Conservation (phyloP, 2,888 invertebrate species). For the Neoaliturus tenellus region DNA sequence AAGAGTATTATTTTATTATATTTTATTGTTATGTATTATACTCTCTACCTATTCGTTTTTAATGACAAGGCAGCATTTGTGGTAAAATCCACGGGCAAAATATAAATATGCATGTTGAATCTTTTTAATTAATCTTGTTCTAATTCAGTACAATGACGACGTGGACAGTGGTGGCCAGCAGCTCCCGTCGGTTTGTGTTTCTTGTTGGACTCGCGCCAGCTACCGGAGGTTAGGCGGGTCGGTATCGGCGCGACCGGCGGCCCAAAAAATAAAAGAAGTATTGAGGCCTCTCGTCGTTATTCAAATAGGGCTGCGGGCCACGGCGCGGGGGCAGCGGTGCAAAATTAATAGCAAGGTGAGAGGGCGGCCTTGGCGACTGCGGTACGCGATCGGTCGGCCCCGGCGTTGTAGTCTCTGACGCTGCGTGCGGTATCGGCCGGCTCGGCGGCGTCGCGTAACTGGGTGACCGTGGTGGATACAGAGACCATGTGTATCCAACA, state of each 20-base stretch:
- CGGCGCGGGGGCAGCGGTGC: no score
- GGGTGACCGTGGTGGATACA: neutral
- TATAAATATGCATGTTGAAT: no score
- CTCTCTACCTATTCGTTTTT: no score
- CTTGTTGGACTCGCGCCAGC: neutral
- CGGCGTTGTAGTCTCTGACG: constrained; percentile 7
- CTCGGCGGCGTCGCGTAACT: no score
- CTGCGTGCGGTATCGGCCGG: neutral
- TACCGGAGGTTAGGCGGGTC: neutral
- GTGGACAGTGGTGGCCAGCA: neutral
- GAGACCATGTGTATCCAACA: neutral
- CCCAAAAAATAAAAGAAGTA: neutral
- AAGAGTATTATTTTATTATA: no score
- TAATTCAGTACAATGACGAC: no score
- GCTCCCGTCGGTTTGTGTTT: neutral
- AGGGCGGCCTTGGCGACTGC: constrained; percentile 10
- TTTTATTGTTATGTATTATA: no score
- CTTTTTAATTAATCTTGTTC: no score
- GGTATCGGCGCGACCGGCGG: neutral
- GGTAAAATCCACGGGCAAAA: no score
- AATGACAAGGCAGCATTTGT: no score
- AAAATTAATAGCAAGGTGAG: constrained; percentile 37
- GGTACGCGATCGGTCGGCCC: neutral
- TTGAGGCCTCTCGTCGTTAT: constrained; percentile 25
- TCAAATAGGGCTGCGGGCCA: constrained; percentile 19